A percentile compares a stretch with the other conserved stretches of the same genome.
phyloP scores from a whole-genome alignment of 2,113 vertebrate genomes.

The Neolamprologus tretocephalus region DNA sequence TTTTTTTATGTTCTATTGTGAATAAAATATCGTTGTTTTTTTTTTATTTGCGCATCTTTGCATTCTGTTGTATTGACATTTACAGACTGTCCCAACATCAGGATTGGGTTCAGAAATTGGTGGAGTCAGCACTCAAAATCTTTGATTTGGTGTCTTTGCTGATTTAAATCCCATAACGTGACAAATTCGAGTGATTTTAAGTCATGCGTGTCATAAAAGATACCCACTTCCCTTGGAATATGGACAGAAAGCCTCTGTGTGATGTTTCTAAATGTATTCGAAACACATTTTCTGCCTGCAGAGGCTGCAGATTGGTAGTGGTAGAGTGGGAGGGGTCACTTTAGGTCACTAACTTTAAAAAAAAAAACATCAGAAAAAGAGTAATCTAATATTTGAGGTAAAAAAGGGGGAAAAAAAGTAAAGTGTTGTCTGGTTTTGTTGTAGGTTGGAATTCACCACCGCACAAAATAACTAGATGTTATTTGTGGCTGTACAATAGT shows the following conservation, averaged over 20 bases:
- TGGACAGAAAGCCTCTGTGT: neutral
- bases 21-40: rapidly evolving
- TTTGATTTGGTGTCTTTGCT: neutral
- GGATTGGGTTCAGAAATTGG: neutral
- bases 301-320: neutral
- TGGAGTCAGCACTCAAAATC: neutral
- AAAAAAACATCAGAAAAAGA: neutral
- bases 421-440: neutral
- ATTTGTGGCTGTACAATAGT: neutral
- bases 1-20: neutral
- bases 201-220: neutral
- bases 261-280: neutral
- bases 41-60: neutral
- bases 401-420: rapidly evolving
- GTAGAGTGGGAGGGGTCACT: neutral
- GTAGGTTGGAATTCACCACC: neutral
- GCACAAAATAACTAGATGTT: neutral
- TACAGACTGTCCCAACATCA: neutral
- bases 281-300: neutral
- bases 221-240: neutral
- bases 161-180: neutral
- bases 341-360: neutral
- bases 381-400: neutral
- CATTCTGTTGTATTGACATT: neutral
- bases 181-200: neutral